Conservation (phyloP, 2,797 vertebrate species). For the Gymnodraco acuticeps region DNA sequence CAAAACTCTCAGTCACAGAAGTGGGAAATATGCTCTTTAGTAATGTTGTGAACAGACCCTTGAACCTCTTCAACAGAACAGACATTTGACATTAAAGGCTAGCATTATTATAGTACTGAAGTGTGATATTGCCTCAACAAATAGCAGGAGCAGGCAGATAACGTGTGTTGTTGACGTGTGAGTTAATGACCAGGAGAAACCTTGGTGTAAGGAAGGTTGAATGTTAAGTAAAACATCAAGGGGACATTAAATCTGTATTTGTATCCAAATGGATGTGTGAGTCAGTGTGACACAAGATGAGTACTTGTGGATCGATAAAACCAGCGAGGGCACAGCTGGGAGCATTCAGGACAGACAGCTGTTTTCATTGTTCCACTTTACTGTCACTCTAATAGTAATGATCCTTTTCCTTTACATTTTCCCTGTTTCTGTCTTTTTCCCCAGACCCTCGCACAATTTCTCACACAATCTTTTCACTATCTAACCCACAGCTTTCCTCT, state of each 20-base stretch:
- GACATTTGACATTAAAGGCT: not conserved
- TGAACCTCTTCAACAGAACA: slow-evolving; percentile 5
- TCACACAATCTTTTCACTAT: not conserved
- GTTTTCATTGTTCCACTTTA: slow-evolving; percentile 28
- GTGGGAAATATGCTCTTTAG: not conserved
- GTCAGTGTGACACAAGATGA: slow-evolving; percentile 44
- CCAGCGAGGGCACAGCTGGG: slow-evolving; percentile 35
- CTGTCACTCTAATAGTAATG: not conserved
- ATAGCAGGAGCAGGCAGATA: not conserved
- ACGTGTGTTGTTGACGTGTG: not conserved
- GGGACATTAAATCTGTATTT: not conserved
- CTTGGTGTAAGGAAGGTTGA: not conserved
- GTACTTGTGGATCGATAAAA: slow-evolving; percentile 49
- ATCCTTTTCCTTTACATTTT: not conserved
- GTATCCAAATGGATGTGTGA: slow-evolving; percentile 19
- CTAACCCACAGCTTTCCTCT: not conserved
- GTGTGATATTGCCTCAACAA: not conserved
- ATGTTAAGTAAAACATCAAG: not conserved
- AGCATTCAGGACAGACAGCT: slow-evolving; percentile 43
- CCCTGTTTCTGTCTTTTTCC: not conserved
- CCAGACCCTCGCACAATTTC: not conserved
- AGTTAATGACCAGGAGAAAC: not conserved
- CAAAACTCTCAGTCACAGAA: not conserved
- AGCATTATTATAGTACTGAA: not conserved
- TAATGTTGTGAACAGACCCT: not conserved